These are phyloP conservation scores for Pelosia muscerda DNA, from an alignment of 2,888 invertebrate species.

Conservation along the genomic window DNA sequence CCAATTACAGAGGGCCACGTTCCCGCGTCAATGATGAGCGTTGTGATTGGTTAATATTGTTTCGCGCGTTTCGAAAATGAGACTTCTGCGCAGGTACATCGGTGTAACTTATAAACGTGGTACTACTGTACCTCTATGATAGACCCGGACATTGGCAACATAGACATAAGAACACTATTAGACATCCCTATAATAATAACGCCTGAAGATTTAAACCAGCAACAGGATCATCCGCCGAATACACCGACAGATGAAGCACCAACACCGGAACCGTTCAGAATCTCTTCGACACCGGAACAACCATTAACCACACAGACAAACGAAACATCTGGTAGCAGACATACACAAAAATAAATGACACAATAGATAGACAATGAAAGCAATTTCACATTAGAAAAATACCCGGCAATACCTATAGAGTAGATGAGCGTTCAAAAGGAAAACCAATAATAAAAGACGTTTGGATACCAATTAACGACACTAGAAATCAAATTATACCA, in stretches of 20 bases:
- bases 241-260: not conserved
- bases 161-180: slow-evolving; percentile 26
- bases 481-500: slow-evolving; percentile 38
- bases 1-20: too few relatives aligned
- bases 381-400: slow-evolving; percentile 46
- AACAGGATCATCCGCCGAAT: not conserved
- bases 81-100: too few relatives aligned
- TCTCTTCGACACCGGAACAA: not conserved
- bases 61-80: too few relatives aligned
- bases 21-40: too few relatives aligned
- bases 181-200: slow-evolving; percentile 26
- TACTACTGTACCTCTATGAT: not conserved
- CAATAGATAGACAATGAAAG: slow-evolving; percentile 51
- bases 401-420: slow-evolving; percentile 36
- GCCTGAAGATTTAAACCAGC: not conserved
- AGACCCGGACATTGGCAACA: not conserved
- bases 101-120: too few relatives aligned
- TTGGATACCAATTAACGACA: slow-evolving; percentile 25
- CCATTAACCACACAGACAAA: not conserved
- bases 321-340: too few relatives aligned
- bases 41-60: too few relatives aligned
- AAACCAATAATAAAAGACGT: slow-evolving; percentile 21
- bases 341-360: slow-evolving; percentile 37
- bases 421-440: slow-evolving; percentile 42
- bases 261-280: not conserved